A percentile compares a stretch with the other conserved stretches of the same genome.
phyloP scores from a whole-genome alignment of 64 coral and sea anemone species.

The Stichodactyla mertensii region DNA sequence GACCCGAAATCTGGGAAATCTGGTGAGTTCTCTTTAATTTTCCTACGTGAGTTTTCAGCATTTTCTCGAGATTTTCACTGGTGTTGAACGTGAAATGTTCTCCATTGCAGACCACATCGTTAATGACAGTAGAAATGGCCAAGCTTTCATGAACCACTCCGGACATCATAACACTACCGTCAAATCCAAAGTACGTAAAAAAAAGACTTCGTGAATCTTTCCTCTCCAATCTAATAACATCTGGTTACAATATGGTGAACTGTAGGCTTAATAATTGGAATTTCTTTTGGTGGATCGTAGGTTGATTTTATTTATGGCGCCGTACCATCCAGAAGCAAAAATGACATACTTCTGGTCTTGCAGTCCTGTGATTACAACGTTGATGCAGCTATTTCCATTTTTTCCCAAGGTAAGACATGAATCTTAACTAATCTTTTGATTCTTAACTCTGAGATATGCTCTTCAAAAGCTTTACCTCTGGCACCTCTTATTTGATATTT shows the following conservation, averaged over 20 bases:
- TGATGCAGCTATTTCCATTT: constrained; percentile 65
- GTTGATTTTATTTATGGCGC: constrained; percentile 77
- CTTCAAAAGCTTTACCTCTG: neutral
- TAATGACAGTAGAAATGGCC: constrained; percentile 48
- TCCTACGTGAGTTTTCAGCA: neutral
- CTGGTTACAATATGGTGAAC: constrained; percentile 16
- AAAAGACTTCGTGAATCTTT: constrained; percentile 9
- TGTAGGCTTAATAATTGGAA: neutral
- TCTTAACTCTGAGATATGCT: neutral
- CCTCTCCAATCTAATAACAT: neutral
- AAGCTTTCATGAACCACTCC: constrained; percentile 50
- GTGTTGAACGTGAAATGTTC: constrained; percentile 2
- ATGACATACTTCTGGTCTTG: constrained; percentile 75
- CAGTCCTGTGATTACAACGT: constrained; percentile 84
- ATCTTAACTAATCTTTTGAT: neutral
- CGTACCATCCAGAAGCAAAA: constrained; percentile 61
- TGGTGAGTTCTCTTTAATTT: constrained; percentile 19
- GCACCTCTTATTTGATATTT: neutral
- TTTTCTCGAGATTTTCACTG: neutral
- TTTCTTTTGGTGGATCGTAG: constrained; percentile 19
- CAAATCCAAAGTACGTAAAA: constrained; percentile 55
- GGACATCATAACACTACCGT: constrained; percentile 35
- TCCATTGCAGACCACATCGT: constrained; percentile 48
- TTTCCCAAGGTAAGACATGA: constrained; percentile 66
- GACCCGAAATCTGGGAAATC: constrained; percentile 14